Base-by-base conservation (phyloP, 2,797 vertebrate genomes). In the Neopelma chrysocephalum region DNA sequence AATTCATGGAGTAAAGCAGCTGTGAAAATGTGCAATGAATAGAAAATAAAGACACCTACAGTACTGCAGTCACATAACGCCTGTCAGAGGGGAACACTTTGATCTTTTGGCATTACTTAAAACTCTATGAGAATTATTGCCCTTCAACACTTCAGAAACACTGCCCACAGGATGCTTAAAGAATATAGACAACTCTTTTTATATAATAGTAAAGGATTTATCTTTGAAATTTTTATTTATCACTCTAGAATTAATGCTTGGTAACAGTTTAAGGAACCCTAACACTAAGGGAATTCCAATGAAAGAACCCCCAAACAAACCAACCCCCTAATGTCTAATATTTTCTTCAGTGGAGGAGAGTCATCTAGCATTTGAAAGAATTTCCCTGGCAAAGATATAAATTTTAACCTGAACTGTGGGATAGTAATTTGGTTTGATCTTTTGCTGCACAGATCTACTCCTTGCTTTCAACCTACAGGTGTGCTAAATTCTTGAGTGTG, bases 1-100 rank as follows among this genome's bases (percentile, higher is more conserved):
- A 87, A 18, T 76, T 96, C 83, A 95, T 78, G 89, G 86, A 96
- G 82, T 78, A 93, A 97, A 97, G 96, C 72, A 90, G 69, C 87
- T 87, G 95, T 95, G 90, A 93, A 91, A 95, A 93, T 81, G 93
- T 83, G 86, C 94, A 94, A 90, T 96, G 92, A 90, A 75, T 38
- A 93, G 34, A 94, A 96, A 96, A 97, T 61, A 95, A 96, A 93
- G 31, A 93, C 91, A 95, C 53, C 93, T 90, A 70, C 9, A 82
- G 87, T 47, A 66, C 64, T 83, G 83, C 43, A 91, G 88, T 92
- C 80, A 89, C 58, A 47, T 50, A 82, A 90, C 0, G 1, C n/a
- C 60, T 94, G 70, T 90, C 57, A 73, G 40, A 94, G 40, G 8
- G 22, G 82, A 90, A 53, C 51, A 38, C 34, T 88, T 88, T 87